Evolutionary conservation across 2,113 vertebrate species (phyloP).

Genomic region (Equus quagga): DNA sequence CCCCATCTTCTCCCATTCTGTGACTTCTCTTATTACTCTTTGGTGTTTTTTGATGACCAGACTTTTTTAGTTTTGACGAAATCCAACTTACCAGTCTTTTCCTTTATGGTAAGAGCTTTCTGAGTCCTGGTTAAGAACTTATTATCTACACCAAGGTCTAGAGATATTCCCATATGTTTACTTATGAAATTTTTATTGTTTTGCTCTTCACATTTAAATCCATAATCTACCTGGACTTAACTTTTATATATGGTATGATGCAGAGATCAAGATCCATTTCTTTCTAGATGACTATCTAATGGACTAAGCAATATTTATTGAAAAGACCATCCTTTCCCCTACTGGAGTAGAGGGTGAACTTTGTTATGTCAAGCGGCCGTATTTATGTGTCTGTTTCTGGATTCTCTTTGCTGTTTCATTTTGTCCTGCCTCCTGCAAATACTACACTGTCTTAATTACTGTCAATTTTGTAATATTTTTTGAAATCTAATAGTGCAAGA

Average conservation of each 20-base stretch:
- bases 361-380: background rate
- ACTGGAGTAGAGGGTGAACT: background rate
- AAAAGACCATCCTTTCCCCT: background rate
- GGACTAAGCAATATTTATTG: background rate
- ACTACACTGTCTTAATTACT: constrained; percentile 18
- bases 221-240: background rate
- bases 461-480: background rate
- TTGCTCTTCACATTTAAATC: constrained; percentile 2
- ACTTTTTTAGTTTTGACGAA: constrained; percentile 35
- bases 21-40: background rate
- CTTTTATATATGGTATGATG: background rate
- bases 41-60: background rate
- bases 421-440: constrained; percentile 26
- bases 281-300: background rate
- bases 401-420: background rate
- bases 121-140: background rate
- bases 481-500: background rate
- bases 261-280: background rate
- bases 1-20: background rate
- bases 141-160: background rate
- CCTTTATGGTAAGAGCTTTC: background rate
- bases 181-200: background rate
- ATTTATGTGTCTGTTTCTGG: background rate
- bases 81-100: background rate
- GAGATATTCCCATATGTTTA: background rate